Evolutionary conservation across 2,797 vertebrate genomes (phyloP), one percentile per base, ranked within the genome.

Genomic region (Parotocinclus haroldoi): DNA sequence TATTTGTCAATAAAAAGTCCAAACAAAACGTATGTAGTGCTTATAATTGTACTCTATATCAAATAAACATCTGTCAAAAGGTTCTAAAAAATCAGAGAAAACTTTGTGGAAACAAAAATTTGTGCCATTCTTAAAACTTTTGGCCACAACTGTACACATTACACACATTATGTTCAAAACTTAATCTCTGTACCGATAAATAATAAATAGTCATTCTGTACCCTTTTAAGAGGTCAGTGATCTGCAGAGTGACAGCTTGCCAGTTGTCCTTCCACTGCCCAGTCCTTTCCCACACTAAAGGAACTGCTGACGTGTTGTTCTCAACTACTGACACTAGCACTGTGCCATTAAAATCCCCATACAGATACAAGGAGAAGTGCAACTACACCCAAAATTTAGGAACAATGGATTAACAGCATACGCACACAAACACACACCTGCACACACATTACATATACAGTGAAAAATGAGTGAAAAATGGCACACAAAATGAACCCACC

Each of bases 311-410:
- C n/a, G 79, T 84, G 13, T 77, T 79, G 7, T 78, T 85, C 57
- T 92, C 90, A 65, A 92, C 88, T 59, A 92, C 72, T n/a, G 86
- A 87, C 71, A 95, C 84, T 62, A 85, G 75, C 72, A 96, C 46
- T 0, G 93, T 92, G 19, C 93, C 94, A 49, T 93, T 94, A 71
- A 92, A 93, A 73, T 67, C 73, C 11, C 94, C 93, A 62, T 84
- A 88, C 36, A 95, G 44, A 70, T 93, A 91, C 39, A 93, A 77
- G 48, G 89, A 92, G 74, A 95, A 93, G 49, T 79, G 89, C 76
- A 96, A 74, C 94, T 96, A 70, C 56, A 84, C 74, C 37, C 19
- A 75, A 19, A 81, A 66, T 59, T 53, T 13, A 56, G 52, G 37
- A 19, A 14, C 45, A 52, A 61, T 45, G 14, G 18, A 61, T 64